Evolutionary conservation across 2,888 invertebrate species (phyloP).

Genomic region (Cryptocephalus moraei): DNA sequence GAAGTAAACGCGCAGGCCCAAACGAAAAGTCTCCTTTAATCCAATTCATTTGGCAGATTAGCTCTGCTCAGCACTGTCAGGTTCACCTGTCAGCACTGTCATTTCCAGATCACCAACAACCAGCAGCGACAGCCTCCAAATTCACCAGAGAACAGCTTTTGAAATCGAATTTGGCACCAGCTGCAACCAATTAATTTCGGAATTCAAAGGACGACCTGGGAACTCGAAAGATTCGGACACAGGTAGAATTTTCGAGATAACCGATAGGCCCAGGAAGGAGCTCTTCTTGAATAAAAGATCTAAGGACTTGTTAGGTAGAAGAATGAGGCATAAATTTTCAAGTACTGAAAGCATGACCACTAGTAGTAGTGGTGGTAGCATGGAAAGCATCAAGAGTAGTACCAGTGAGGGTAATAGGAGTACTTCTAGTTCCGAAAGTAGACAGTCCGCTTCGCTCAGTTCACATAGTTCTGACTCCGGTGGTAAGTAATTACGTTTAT

Average conservation of each 20-base stretch:
- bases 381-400: constrained; percentile 79
- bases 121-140: constrained; percentile 43
- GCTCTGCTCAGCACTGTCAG: too few relatives aligned
- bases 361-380: constrained; percentile 77
- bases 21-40: too few relatives aligned
- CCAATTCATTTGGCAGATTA: too few relatives aligned
- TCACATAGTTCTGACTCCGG: constrained; percentile 79
- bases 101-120: constrained; percentile 43
- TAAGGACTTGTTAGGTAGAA: constrained; percentile 41
- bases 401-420: constrained; percentile 81
- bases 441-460: constrained; percentile 73
- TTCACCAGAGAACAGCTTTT: constrained; percentile 28
- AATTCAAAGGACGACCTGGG: constrained; percentile 45
- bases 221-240: constrained; percentile 46
- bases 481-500: constrained; percentile 34
- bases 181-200: constrained; percentile 40
- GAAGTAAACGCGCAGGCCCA: too few relatives aligned
- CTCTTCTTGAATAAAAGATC: constrained; percentile 27
- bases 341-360: constrained; percentile 84
- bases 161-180: constrained; percentile 30
- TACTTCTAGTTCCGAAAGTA: constrained; percentile 75
- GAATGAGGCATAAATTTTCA: constrained; percentile 54
- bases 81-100: too few relatives aligned
- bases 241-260: constrained; percentile 51
- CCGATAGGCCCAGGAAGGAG: constrained; percentile 53